Conservation (phyloP, 2,113 vertebrate species). For the Myotis brandtii region DNA sequence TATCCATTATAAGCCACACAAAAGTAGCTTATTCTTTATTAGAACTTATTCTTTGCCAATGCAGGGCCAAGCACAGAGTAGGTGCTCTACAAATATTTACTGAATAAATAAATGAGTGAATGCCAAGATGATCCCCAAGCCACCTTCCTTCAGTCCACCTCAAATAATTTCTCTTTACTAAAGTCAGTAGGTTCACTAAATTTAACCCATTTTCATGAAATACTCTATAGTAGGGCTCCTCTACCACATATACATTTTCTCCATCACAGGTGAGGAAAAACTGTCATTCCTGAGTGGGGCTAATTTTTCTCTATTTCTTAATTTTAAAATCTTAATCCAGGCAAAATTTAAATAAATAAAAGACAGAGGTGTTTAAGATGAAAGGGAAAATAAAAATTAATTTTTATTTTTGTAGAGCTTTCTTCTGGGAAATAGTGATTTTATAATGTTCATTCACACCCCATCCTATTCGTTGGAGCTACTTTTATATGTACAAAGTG, state of each 20-base stretch:
- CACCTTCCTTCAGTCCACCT: neutral
- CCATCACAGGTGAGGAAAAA: neutral
- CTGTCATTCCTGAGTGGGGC: neutral
- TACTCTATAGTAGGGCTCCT: neutral
- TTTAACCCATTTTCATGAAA: neutral
- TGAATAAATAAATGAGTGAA: neutral
- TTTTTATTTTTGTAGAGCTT: too few species aligned
- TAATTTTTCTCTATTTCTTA: slow-evolving; percentile 19
- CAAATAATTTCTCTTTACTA: neutral
- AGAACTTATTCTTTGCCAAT: neutral
- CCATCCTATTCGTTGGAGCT: neutral
- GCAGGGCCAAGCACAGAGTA: neutral
- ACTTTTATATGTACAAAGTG: neutral
- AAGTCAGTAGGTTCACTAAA: neutral
- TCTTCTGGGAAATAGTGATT: too few species aligned
- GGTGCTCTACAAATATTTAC: neutral
- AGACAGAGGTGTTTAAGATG: neutral
- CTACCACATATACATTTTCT: neutral
- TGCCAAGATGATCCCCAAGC: neutral
- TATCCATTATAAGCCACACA: neutral
- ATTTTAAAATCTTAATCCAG: neutral
- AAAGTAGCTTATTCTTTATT: neutral
- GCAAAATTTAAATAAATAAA: neutral
- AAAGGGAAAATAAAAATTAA: neutral
- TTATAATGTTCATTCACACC: neutral